A percentile compares a stretch with the other conserved stretches of the same genome.
phyloP scores from a whole-genome alignment of 2,113 vertebrate species.

The Harpagus bidentatus region DNA sequence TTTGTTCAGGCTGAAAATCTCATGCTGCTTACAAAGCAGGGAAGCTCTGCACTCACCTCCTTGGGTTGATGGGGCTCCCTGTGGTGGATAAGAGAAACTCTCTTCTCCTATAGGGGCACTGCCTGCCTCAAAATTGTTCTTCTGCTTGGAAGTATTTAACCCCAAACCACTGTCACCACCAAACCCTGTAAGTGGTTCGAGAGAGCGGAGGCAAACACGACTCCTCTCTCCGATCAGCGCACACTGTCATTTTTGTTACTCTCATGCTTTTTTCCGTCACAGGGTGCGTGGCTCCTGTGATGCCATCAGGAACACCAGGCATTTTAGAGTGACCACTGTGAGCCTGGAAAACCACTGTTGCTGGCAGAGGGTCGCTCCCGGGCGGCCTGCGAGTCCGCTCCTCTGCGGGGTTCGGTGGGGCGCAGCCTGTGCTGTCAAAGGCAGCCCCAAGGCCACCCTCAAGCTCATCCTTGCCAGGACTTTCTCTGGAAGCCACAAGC shows the following conservation, averaged over 20 bases:
- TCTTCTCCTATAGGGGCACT: not conserved
- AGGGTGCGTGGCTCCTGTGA: not conserved
- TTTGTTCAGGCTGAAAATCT: not conserved
- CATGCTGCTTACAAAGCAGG: not conserved
- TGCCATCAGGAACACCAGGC: not conserved
- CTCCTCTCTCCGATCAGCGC: not conserved
- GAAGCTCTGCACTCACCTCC: rapidly evolving
- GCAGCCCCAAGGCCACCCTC: not conserved
- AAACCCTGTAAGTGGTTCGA: not conserved
- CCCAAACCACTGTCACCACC: not conserved
- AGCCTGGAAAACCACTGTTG: not conserved
- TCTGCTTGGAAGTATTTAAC: not conserved
- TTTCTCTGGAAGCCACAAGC: not conserved
- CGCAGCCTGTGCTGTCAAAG: not conserved
- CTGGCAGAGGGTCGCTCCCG: not conserved
- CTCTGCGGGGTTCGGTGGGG: not conserved
- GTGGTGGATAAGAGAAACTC: not conserved
- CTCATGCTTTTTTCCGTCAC: not conserved
- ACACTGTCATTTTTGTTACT: rapidly evolving
- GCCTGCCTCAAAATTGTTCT: too few relatives aligned
- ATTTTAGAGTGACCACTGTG: rapidly evolving
- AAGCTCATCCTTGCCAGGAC: not conserved
- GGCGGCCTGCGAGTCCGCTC: not conserved
- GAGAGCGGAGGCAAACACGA: rapidly evolving
- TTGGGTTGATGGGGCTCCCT: not conserved